Evolutionary conservation across 2,113 vertebrate species (phyloP), one percentile per base, ranked within the genome.

Genomic region (Lontra canadensis): DNA sequence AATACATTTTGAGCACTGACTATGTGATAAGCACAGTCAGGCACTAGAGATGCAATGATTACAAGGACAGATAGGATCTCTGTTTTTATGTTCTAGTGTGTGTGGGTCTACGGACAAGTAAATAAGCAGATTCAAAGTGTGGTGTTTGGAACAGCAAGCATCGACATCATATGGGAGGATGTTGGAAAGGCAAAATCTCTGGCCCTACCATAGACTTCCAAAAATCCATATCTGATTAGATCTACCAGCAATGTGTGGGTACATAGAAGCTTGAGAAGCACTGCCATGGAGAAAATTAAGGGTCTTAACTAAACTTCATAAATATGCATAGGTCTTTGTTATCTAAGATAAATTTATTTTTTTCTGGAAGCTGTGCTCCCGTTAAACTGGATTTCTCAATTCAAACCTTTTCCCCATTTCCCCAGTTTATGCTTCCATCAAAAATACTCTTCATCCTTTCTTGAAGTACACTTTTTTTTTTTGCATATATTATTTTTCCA

Each of bases 381-480:
- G 0, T 55, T 49, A 87, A 90, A 61, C 3, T 36, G 87, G 23
- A 83, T 79, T 90, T 87, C 36, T 88, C 82, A 93, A n/a, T 73
- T 93, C 61, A 93, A 5, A 69, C 4, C 0, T 96, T 90, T 88
- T 31, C 26, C 2, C 11, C 39, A 10, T 34, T 88, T 52, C 25
- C 23, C 55, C 1, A 31, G 12, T 74, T 84, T 80, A 55, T 13
- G 4, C 92, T 80, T 96, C 20, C 39, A 15, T 73, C 15, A 83
- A 49, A 4, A 87, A 11, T 21, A 69, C 3, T 96, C 36, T 69
- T 79, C 11, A n/a, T 11, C 18, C 7, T 63, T 96, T 95, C 55
- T 87, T 93, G 26, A 95, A 87, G 63, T 87, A 82, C 3, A 20
- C 13, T 67, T 34, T 42, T 79, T 79, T 93, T 73, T 8, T 73